A percentile compares a stretch with the other conserved stretches of the same genome.
Evolutionary conservation across 2,888 invertebrate genomes (phyloP).

Genomic region (Heliconius erato): DNA sequence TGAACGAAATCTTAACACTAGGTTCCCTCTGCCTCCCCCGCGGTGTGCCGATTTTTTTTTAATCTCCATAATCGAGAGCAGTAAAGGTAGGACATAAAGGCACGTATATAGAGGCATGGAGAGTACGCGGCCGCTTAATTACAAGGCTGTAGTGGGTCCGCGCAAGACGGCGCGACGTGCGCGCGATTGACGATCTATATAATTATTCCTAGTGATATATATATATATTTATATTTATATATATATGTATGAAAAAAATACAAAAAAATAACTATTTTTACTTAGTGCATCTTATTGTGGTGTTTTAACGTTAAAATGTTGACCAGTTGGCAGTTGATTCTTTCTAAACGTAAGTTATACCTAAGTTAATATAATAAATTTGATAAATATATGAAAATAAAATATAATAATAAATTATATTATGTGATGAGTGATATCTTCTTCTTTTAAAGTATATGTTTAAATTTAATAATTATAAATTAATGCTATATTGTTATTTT

Average conservation of each 20-base stretch:
- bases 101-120: slow-evolving; percentile 71
- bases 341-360: slow-evolving; percentile 78
- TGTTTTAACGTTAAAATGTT: slow-evolving; percentile 67
- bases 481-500: background rate
- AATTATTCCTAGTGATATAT: slow-evolving; percentile 37
- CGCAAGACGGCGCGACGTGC: slow-evolving; percentile 59
- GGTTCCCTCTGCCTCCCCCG: too few relatives aligned
- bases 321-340: slow-evolving; percentile 77
- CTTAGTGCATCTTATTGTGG: slow-evolving; percentile 23
- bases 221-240: background rate
- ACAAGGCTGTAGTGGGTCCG: slow-evolving; percentile 56
- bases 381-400: background rate
- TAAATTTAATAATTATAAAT: background rate
- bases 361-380: slow-evolving; percentile 47
- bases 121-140: slow-evolving; percentile 75
- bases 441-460: background rate
- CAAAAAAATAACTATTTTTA: slow-evolving; percentile 12
- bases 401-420: background rate
- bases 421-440: background rate
- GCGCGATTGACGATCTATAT: slow-evolving; percentile 50
- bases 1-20: too few relatives aligned
- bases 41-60: too few relatives aligned
- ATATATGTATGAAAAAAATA: slow-evolving; percentile 26
- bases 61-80: too few relatives aligned
- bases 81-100: slow-evolving; percentile 54